Conservation (phyloP, 2,113 vertebrate species). For the Procavia capensis region DNA sequence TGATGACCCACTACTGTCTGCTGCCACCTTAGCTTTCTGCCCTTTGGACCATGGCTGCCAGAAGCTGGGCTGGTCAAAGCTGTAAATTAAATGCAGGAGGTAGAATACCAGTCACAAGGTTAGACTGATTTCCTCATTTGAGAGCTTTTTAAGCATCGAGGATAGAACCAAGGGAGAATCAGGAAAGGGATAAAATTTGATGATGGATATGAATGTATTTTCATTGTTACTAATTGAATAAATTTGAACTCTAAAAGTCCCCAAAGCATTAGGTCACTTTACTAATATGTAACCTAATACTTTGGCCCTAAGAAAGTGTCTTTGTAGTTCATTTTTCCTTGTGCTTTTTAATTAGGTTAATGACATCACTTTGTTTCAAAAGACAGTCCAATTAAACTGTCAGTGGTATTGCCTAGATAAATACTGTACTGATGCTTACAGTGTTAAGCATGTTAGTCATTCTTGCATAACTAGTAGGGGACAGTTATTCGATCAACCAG, state of each 20-base stretch:
- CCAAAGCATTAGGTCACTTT: conserved; percentile 66
- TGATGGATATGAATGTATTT: conserved; percentile 64
- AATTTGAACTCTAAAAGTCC: conserved; percentile 64
- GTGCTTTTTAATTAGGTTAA: conserved; percentile 81
- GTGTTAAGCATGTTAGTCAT: conserved; percentile 74
- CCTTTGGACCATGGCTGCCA: not conserved
- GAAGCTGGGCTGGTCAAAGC: not conserved
- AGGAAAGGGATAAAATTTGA: conserved; percentile 29
- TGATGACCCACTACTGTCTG: not conserved
- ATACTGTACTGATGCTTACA: conserved; percentile 68
- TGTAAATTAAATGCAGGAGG: conserved; percentile 7
- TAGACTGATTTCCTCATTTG: conserved; percentile 51
- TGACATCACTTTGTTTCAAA: conserved; percentile 78
- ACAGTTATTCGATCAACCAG: conserved; percentile 41
- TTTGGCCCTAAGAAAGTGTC: conserved; percentile 65
- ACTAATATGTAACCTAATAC: conserved; percentile 68
- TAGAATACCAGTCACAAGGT: conserved; percentile 2
- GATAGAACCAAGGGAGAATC: not conserved
- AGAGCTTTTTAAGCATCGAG: conserved; percentile 35
- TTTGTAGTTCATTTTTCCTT: conserved; percentile 62
- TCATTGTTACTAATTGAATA: conserved; percentile 70
- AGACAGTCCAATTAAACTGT: conserved; percentile 81
- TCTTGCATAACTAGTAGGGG: conserved; percentile 9
- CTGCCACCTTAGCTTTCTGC: not conserved
- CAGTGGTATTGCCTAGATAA: conserved; percentile 74